Evolutionary conservation across 37 sponge, comb jelly and placozoan species (phyloP).

Genomic region (Oscarella lobularis): DNA sequence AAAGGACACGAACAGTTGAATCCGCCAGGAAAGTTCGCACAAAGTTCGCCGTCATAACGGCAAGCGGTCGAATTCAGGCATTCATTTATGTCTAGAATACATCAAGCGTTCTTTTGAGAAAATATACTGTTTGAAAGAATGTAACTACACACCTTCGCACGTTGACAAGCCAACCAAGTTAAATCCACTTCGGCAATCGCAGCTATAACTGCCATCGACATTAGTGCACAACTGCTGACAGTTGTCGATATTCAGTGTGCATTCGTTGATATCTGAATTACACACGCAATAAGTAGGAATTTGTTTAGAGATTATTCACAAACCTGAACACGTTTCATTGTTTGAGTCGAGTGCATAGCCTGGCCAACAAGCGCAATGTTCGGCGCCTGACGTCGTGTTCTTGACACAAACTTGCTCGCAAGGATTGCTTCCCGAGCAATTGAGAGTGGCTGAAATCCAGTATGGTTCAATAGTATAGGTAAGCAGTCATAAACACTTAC

Average conservation of each 20-base stretch:
- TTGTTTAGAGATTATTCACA: no score
- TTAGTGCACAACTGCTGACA: conserved; percentile 13
- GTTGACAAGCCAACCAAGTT: neutral
- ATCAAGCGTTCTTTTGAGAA: no score
- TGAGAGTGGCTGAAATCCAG: no score
- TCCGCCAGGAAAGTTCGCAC: neutral
- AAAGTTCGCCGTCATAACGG: neutral
- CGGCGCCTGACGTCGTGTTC: neutral
- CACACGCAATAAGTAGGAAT: no score
- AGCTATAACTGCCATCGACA: conserved; percentile 1
- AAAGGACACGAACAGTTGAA: neutral
- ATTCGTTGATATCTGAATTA: conserved; percentile 26
- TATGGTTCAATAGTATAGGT: no score
- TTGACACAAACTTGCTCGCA: conserved; percentile 12
- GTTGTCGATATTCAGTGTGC: conserved; percentile 10
- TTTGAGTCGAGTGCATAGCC: conserved; percentile 6
- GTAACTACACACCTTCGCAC: neutral
- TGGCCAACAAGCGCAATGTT: conserved; percentile 7
- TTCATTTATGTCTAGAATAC: neutral
- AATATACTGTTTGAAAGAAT: neutral
- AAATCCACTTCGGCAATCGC: conserved; percentile 10
- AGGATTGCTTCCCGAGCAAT: no score
- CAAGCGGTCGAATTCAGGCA: neutral
- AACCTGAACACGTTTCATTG: conserved; percentile 9
- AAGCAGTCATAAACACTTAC: no score